Evolutionary conservation across 2,113 vertebrate species (phyloP).

Genomic region (Rissa tridactyla): DNA sequence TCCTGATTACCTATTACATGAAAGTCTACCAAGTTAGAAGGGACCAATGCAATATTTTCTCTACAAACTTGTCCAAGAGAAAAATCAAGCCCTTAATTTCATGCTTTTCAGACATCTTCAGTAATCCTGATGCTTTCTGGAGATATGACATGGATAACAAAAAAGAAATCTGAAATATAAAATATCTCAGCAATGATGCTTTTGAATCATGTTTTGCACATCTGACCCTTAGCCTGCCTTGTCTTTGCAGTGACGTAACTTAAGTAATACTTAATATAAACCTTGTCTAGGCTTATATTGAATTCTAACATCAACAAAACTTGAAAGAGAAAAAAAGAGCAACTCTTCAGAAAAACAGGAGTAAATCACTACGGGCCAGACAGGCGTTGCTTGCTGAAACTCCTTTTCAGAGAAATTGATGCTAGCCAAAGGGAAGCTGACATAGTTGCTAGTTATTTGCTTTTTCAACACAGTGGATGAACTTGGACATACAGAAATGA

Average conservation of each 20-base stretch:
- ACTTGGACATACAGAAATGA: background rate
- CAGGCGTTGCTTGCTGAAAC: background rate
- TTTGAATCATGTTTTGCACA: background rate
- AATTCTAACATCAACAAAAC: background rate
- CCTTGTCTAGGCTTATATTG: background rate
- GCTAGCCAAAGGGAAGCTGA: background rate
- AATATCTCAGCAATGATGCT: rapidly evolving
- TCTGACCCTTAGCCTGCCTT: background rate
- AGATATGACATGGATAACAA: background rate
- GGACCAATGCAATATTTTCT: background rate
- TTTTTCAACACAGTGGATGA: background rate
- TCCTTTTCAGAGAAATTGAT: background rate
- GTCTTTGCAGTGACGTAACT: background rate
- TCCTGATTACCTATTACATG: background rate
- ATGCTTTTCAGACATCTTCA: background rate
- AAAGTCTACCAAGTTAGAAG: background rate
- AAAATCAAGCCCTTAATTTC: background rate
- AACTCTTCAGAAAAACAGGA: background rate
- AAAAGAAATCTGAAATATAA: background rate
- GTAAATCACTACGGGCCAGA: background rate
- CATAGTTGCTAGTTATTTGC: background rate
- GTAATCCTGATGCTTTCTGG: background rate
- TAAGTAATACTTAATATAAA: background rate
- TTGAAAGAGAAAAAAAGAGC: background rate
- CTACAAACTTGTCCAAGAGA: background rate